These are phyloP conservation scores for Heliconius ethilla DNA, from an alignment of 2,888 invertebrate species.

Conservation along the genomic window DNA sequence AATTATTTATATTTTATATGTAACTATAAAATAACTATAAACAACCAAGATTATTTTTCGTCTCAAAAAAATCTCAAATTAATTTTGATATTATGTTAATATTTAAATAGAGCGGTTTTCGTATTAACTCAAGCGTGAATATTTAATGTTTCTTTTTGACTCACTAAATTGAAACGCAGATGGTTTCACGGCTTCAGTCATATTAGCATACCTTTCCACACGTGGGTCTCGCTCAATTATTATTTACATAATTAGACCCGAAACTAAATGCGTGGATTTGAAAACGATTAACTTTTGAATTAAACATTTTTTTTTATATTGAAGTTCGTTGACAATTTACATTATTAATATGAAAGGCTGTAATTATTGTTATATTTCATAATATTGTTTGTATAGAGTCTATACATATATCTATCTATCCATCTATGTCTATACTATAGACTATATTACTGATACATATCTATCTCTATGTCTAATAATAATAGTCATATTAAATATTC, in stretches of 20 bases:
- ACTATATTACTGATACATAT: too few relatives aligned
- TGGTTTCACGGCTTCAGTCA: slow-evolving; percentile 53
- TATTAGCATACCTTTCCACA: slow-evolving; percentile 61
- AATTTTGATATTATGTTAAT: background rate
- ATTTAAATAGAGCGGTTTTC: background rate
- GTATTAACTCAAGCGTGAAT: slow-evolving; percentile 25
- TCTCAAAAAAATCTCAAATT: background rate
- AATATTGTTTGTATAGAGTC: too few relatives aligned
- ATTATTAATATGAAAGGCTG: too few relatives aligned
- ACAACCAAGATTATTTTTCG: background rate
- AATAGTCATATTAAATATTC: too few relatives aligned
- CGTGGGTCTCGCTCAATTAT: slow-evolving; percentile 47
- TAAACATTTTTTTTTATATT: slow-evolving; percentile 13
- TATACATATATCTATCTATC: too few relatives aligned
- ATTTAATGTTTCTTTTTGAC: slow-evolving; percentile 38
- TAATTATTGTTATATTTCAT: too few relatives aligned
- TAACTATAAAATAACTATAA: background rate
- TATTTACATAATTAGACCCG: slow-evolving; percentile 61
- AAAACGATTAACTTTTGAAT: slow-evolving; percentile 19
- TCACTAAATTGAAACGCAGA: slow-evolving; percentile 44
- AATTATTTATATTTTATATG: too few relatives aligned
- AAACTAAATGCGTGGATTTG: slow-evolving; percentile 34
- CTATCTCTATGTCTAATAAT: too few relatives aligned
- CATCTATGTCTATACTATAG: too few relatives aligned
- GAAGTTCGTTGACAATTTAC: background rate